Evolutionary conservation across 2,113 vertebrate genomes (phyloP).

Genomic region (Hyla sarda): DNA sequence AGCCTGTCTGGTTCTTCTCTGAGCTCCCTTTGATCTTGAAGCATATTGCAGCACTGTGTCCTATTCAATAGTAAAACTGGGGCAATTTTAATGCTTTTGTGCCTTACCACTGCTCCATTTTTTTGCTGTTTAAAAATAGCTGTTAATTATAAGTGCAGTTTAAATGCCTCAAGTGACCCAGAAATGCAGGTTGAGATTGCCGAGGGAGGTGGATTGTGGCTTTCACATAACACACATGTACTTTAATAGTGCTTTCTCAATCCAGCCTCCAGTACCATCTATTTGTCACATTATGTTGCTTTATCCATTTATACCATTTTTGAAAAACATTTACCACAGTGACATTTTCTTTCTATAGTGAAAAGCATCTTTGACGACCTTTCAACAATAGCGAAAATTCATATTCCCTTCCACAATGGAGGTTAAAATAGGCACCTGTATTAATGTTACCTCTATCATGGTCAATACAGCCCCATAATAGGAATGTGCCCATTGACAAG

Average conservation of each 20-base stretch:
- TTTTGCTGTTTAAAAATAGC: constrained; percentile 99
- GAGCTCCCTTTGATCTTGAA: constrained; percentile 99
- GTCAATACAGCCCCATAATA: not conserved
- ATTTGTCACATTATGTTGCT: constrained; percentile 72
- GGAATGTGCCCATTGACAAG: too few relatives aligned
- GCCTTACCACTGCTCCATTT: constrained; percentile 99
- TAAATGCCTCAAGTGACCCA: constrained; percentile 99
- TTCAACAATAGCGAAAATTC: not conserved
- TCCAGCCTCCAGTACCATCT: constrained; percentile 69
- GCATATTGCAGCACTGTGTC: constrained; percentile 99
- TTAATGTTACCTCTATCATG: not conserved
- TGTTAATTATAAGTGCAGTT: constrained; percentile 99
- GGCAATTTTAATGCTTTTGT: constrained; percentile 99
- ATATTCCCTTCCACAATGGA: not conserved
- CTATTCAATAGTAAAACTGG: constrained; percentile 99
- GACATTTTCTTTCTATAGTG: not conserved
- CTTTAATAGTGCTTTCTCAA: constrained; percentile 72
- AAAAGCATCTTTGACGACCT: not conserved
- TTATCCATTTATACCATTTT: constrained; percentile 61
- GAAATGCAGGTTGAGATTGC: constrained; percentile 96
- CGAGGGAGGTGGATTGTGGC: constrained; percentile 85
- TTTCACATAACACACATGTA: constrained; percentile 88
- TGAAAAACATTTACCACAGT: too few relatives aligned
- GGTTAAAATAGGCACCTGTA: not conserved
- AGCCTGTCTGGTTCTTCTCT: constrained; percentile 94